Conservation (phyloP, 2,113 vertebrate species). For the Crocuta crocuta region DNA sequence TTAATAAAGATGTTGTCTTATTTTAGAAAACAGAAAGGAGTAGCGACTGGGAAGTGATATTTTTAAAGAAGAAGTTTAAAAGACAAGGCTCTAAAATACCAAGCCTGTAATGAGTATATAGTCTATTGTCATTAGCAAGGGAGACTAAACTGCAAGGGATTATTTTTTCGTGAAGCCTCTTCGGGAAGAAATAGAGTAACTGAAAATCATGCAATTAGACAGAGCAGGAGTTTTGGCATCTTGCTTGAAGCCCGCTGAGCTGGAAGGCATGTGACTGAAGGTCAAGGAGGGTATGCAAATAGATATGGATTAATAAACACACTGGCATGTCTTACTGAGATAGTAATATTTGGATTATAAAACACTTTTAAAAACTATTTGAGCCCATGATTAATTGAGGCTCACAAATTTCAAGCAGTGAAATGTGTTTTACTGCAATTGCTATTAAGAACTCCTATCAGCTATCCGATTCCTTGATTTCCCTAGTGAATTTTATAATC, state of each 20-base stretch:
- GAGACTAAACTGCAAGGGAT: not conserved
- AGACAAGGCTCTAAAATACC: slow-evolving; percentile 8
- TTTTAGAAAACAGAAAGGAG: slow-evolving; percentile 19
- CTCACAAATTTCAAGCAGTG: slow-evolving; percentile 82
- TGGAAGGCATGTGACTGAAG: slow-evolving; percentile 53
- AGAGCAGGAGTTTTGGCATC: slow-evolving; percentile 49
- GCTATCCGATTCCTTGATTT: slow-evolving; percentile 80
- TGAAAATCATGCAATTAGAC: slow-evolving; percentile 34
- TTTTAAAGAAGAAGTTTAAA: not conserved
- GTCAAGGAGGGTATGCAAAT: slow-evolving; percentile 61
- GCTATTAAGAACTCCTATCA: slow-evolving; percentile 80
- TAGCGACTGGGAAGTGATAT: not conserved
- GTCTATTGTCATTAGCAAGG: not conserved
- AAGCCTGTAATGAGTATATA: not conserved
- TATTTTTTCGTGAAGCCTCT: slow-evolving; percentile 25
- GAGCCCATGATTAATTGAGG: slow-evolving; percentile 80
- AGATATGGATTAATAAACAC: slow-evolving; percentile 79
- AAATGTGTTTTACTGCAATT: slow-evolving; percentile 80
- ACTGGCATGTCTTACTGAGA: slow-evolving; percentile 75
- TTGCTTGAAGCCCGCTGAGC: slow-evolving; percentile 67
- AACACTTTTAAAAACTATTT: slow-evolving; percentile 81
- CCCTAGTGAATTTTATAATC: slow-evolving; percentile 82
- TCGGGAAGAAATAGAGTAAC: not conserved
- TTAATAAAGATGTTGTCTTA: not conserved
- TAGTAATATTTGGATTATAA: slow-evolving; percentile 82